Base-by-base conservation (phyloP, 2,113 vertebrate genomes). In the Otis tarda region DNA sequence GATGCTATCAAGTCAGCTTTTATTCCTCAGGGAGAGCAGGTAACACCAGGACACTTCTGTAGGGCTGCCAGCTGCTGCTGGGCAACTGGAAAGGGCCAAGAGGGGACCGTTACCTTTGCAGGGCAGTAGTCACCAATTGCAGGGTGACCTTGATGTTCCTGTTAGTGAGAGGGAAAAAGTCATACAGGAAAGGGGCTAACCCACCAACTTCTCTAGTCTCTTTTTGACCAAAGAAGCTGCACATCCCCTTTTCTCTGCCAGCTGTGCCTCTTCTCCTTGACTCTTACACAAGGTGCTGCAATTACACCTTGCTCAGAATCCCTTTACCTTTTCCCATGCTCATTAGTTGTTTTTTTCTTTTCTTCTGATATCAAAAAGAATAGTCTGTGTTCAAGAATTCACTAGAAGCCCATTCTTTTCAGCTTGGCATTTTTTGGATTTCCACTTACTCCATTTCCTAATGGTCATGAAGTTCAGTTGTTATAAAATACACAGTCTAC, bases 71-170 rank as follows among this genome's bases (percentile, higher is more conserved):
- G 24, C 14, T 9, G 3, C 30, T 75, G 19, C 39, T 85, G 63
- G 45, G 59, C 57, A 61, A 23, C 63, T 61, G 56, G 28, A 22
- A 82, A 63, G 12, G 20, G 10, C 41, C 47, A 49, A 33, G 64
- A 47, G n/a, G 15, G 13, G 30, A 37, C 27, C 0, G 2, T 33
- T 77, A 35, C 18, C 25, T 90, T 53, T 2, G 4, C 1, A 2
- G 19, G 31, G 31, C 7, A 16, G 47, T 5, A 50, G 30, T 20
- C 23, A 37, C 22, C 3, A 5, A 27, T 65, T 71, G 39, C 27
- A 74, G 59, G 13, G 64, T 84, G 64, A 55, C 47, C 55, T 83
- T 4, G 8, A 19, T 28, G 18, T 55, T 60, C 56, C 71, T 56
- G 5, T 28, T 28, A 24, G 18, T 8, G 12, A 22, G n/a, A 67